Base-by-base conservation (phyloP, 1,140 invertebrate species). In the Venturia canescens region DNA sequence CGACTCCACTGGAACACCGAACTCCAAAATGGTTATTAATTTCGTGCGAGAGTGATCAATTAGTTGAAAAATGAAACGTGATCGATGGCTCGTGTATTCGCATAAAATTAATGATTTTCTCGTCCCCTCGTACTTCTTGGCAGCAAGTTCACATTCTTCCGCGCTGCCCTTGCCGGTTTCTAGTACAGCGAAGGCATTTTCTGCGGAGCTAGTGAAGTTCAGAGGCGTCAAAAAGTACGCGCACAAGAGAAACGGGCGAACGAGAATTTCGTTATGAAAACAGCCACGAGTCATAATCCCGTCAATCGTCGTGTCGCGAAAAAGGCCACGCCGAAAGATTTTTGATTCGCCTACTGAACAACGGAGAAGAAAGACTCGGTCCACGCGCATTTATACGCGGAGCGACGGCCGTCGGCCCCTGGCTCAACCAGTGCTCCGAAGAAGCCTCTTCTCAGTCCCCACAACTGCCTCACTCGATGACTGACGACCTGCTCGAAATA, bases 391-490 rank as follows among this genome's bases (percentile, higher is more conserved):
- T 27, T 27, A 27, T 60, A 83, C 84, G 86, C 83, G 87, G 88
- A 88, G 90, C 89, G 90, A 91, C 90, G 89, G 89, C 88, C 89
- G 89, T 87, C 90, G 88, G 87, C 79, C 84, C 83, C 27, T 31
- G 75, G 3, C 9, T 63, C 15, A 63, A 63, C 60, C 26, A 31
- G 1, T 31, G 29, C 15, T 29, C 75, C 48, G 23, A 21, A 76
- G 38, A 66, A 34, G 70, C 26, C 53, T 53, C 70, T 66, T 79
- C 77, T 27, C 63, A 57, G 21, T 78, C 48, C 26, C 18, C 48
- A 38, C 80, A 79, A 82, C 84, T 79, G 83, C 81, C 80, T 82
- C 78, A 75, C 80, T 87, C 86, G 89, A 89, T 85, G 90, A 91
- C 85, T 88, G 90, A 91, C 86, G 79, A 83, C 79, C 80, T 82